Percentiles rank a stretch among this genome's conserved stretches.
Conservation (phyloP, 1,140 invertebrate genomes). For the Prorops nasuta region DNA sequence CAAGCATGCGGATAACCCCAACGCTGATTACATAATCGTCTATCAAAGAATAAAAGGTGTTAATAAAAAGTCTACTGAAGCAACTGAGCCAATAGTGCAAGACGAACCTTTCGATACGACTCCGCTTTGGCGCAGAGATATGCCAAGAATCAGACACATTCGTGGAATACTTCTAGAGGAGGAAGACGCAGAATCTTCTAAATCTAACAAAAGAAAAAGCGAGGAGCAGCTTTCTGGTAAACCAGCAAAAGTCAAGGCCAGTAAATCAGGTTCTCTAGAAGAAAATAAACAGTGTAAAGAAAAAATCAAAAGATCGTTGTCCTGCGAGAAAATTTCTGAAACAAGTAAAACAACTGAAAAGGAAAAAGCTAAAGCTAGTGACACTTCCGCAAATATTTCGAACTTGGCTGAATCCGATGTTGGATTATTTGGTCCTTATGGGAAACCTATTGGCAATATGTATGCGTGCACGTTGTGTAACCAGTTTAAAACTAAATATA, state of each 20-base stretch:
- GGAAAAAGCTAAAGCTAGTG: not conserved
- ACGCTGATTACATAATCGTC: constrained; percentile 31
- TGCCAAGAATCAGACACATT: constrained; percentile 61
- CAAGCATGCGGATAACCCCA: constrained; percentile 52
- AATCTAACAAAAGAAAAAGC: constrained; percentile 31
- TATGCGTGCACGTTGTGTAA: constrained; percentile 60
- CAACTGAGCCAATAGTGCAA: constrained; percentile 24
- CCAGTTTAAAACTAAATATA: constrained; percentile 54
- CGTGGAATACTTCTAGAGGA: constrained; percentile 45
- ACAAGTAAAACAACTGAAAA: not conserved
- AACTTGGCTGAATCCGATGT: constrained; percentile 5
- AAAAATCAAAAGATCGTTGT: constrained; percentile 22
- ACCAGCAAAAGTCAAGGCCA: constrained; percentile 32
- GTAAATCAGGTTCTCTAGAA: constrained; percentile 24
- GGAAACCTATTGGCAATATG: constrained; percentile 42
- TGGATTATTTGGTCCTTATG: constrained; percentile 44
- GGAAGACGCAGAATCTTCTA: constrained; percentile 27
- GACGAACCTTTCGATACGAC: constrained; percentile 58
- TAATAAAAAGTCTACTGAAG: constrained; percentile 25
- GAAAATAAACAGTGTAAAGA: constrained; percentile 30
- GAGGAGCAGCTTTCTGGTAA: constrained; percentile 19
- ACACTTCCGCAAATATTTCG: constrained; percentile 1
- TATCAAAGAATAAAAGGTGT: constrained; percentile 48
- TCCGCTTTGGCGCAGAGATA: constrained; percentile 62
- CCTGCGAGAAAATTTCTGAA: constrained; percentile 15